Percentiles rank a stretch among this genome's conserved stretches.
These are phyloP conservation scores for Gonatopus flavifemur DNA, from an alignment of 1,140 invertebrate species.

Conservation along the genomic window DNA sequence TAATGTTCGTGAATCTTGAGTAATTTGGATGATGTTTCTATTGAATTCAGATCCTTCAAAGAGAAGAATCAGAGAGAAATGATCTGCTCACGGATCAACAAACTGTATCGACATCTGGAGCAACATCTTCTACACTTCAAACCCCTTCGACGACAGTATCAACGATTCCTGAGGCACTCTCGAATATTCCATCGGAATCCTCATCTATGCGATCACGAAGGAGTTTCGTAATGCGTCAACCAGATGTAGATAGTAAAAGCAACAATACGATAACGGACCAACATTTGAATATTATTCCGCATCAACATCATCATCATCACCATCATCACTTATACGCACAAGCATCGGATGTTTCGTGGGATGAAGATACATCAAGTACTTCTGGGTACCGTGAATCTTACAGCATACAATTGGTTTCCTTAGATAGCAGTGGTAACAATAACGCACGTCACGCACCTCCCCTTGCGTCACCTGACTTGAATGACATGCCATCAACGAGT, in stretches of 20 bases:
- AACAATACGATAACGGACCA: constrained; percentile 19
- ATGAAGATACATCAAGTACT: constrained; percentile 79
- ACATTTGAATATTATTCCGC: too few species aligned
- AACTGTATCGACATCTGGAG: too few species aligned
- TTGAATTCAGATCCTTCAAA: too few species aligned
- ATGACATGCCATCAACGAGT: constrained; percentile 63
- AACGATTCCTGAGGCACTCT: constrained; percentile 29
- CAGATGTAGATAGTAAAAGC: constrained; percentile 30
- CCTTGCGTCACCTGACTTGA: constrained; percentile 63
- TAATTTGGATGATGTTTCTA: too few species aligned
- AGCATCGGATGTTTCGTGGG: constrained; percentile 65
- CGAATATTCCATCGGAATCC: constrained; percentile 40
- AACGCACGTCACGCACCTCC: constrained; percentile 62
- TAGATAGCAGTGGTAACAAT: constrained; percentile 47
- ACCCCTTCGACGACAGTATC: constrained; percentile 42
- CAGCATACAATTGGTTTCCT: constrained; percentile 60
- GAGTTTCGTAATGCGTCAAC: constrained; percentile 28
- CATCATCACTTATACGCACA: constrained; percentile 35
- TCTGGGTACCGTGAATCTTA: constrained; percentile 74
- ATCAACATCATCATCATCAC: constrained; percentile 28
- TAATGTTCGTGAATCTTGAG: too few species aligned
- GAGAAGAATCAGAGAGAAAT: too few species aligned
- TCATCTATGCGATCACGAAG: constrained; percentile 35
- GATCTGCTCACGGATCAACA: too few species aligned
- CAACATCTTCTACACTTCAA: constrained; percentile 27